Evolutionary conservation across 2,113 vertebrate genomes (phyloP), one percentile per base, ranked within the genome.

Genomic region (Rhodinocichla rosea): DNA sequence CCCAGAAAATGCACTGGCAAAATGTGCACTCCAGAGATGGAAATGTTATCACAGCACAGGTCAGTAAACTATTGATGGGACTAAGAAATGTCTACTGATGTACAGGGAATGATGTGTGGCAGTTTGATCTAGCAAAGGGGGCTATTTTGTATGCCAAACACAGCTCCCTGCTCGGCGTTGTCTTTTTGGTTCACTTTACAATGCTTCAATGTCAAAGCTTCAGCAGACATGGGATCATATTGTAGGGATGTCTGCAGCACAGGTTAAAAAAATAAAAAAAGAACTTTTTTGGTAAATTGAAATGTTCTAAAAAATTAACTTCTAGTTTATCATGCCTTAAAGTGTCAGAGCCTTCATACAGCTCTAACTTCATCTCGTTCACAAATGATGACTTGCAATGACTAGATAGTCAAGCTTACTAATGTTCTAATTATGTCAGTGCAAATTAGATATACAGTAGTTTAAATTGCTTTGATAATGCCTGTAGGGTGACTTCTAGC

Each of bases 31-130:
- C 80, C 76, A 88, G 96, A 97, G 95, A 95, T 74, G 92, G 87
- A 97, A 97, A 96, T 95, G 92, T 97, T 96, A 97, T 95, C 94
- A 95, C 80, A 96, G 73, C 84, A 95, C 83, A 97, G 94, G 97
- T 97, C 97, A 98, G 94, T 97, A 97, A 96, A 92, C 71, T 94
- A 94, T 97, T 96, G 95, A 97, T 95, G 89, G 78, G 91, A 92
- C 91, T 94, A 59, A 97, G 81, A 86, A 80, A 69, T n/a, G 67
- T 87, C 86, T 97, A 68, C 89, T 91, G 94, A 81, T 91, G 87
- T 63, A 78, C 40, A 63, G 40, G 80, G 88, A 94, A 91, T 95
- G 78, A 89, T 13, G 64, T 70, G 83, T 70, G 82, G 80, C 90
- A 94, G 87, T 84, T 83, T 94, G 91, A 94, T 91, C 71, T 30